phyloP scores from a whole-genome alignment of 2,113 vertebrate species.

The Heterotis niloticus region DNA sequence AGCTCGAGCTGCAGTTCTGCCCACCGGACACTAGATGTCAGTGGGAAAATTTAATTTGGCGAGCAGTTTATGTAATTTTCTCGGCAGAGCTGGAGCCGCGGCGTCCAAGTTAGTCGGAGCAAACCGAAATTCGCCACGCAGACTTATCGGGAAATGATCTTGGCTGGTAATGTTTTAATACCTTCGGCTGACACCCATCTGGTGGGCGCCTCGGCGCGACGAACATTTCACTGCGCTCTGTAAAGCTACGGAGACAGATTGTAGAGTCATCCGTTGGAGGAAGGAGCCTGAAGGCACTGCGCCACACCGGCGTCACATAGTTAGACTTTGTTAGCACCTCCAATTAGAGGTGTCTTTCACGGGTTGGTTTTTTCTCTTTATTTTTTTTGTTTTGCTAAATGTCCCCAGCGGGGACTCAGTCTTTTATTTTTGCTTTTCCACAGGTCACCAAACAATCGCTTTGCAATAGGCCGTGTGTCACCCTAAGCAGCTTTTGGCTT shows the following conservation, averaged over 20 bases:
- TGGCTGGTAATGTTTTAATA: constrained; percentile 5
- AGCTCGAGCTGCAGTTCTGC: background rate
- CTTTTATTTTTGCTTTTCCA: constrained; percentile 10
- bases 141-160: constrained; percentile 14
- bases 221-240: background rate
- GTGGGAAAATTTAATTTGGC: background rate
- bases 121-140: background rate
- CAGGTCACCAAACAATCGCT: constrained; percentile 1
- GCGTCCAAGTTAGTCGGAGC: background rate
- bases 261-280: background rate
- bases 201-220: background rate
- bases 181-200: constrained; percentile 19
- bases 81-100: background rate
- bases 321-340: constrained; percentile 14
- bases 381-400: constrained; percentile 3
- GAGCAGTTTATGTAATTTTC: background rate
- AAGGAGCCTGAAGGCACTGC: background rate
- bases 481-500: constrained; percentile 15
- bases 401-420: background rate
- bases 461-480: background rate
- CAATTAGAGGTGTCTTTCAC: constrained; percentile 20
- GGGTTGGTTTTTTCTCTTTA: background rate
- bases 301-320: background rate
- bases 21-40: constrained; percentile 27
- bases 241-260: background rate